Base-by-base conservation (phyloP, 2,888 invertebrate species). In the Brachyptera risi region DNA sequence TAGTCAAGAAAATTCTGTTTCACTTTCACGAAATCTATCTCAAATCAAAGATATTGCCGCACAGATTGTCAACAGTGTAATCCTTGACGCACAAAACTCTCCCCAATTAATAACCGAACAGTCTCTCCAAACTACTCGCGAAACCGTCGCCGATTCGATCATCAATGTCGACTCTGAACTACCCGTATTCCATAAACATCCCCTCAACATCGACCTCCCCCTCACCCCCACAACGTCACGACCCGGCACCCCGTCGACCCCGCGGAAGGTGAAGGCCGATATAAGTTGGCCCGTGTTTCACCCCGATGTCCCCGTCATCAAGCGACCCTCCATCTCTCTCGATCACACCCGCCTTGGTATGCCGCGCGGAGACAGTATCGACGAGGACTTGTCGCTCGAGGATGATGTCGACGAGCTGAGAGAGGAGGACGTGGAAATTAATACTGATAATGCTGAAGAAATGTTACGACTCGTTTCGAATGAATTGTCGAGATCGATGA, bases 261-360 rank as follows among this genome's bases (percentile, higher is more conserved):
- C 59, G 7, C 24, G 59, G 37, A 59, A 49, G 59, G 17, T 19
- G 7, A 59, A 59, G 42, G 65, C 61, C 17, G 65, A 65, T 47
- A 65, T 65, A 19, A 63, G 57, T 23, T 65, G 65, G 65, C 65
- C 65, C 4, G 59, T 59, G n/a, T 65, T 63, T 42, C 27, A 38
- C 26, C 11, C 63, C 61, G 9, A 58, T 31, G 59, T 42, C 9
- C 64, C 64, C 7, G 64, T 62, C 17, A 61, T 60, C 26, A 64
- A 64, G 58, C 42, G 61, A 13, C 59, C 60, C 3, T 56, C 62
- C 13, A 26, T 59, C 19, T n/a, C n/a, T 3, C 42, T 42, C 19
- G 42, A 21, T 4, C 23, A 15, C 24, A 7, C 26, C 5, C 15
- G 26, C 15, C 19, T 35, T 2, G 26, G 35, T 15, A 27, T 51